Evolutionary conservation across 2,888 invertebrate genomes (phyloP), one percentile per base, ranked within the genome.

Genomic region (Bursaphelenchus okinawaensis): DNA sequence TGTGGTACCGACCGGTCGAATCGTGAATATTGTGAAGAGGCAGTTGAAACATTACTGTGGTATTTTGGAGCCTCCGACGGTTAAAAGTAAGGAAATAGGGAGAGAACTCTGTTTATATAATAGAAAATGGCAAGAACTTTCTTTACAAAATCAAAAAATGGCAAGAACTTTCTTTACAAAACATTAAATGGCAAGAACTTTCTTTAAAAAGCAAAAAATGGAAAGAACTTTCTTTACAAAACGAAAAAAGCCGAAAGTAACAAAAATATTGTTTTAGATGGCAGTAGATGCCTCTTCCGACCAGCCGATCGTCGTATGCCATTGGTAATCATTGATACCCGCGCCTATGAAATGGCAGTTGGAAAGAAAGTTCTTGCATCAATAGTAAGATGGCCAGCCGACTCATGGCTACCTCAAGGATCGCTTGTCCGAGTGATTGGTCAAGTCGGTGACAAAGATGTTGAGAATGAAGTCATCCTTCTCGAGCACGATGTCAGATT

Each of bases 11-110:
- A 91, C 91, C 0, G 92, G 90, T 0, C 86, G 86, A 74, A 87
- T 93, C 62, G 93, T 98, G n/a, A 95, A 94, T 0, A 92, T 98
- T 69, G 91, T 98, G 66, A 88, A 91, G 71, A 87, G 96, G 64
- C 96, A 95, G 83, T 95, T 96, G 94, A 87, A 94, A 51, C 95
- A 94, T 82, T 96, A 95, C 84, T 98, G 96, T 85, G 98, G 98
- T 16, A 92, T 96, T 75, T 84, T 98, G 63, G 88, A 91, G 83
- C 88, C 89, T 0, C 68, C 75, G 16, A 52, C 63, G 1, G 66
- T 79, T 8, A 70, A 75, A 27, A 63, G 72, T 69, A 31, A 23
- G 26, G 29, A 57, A 16, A 16, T 54, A 1, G 12, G 4, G 3
- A 19, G 54, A 19, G 6, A 27, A 54, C n/a, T 54, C n/a, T n/a